Conservation (phyloP, 2,888 invertebrate species). For the Drosophila conformis region DNA sequence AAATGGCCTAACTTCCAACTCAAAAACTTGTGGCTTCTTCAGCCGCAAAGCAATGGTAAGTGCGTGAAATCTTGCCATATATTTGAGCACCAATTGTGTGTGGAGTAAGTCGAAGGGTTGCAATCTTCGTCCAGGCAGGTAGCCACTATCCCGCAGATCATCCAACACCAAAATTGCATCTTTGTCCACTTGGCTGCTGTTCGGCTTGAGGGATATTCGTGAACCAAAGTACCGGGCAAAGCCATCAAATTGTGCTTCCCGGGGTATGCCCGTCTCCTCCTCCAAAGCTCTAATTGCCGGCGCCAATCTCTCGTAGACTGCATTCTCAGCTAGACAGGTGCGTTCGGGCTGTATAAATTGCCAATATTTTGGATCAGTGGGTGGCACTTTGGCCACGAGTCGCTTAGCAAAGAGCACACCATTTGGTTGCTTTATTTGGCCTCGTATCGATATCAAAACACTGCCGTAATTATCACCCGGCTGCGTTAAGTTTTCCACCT, state of each 20-base stretch:
- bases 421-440: conserved; percentile 16
- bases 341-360: conserved; percentile 63
- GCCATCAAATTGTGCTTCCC: conserved; percentile 46
- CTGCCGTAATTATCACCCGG: conserved; percentile 70
- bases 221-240: conserved; percentile 62
- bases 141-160: conserved; percentile 42
- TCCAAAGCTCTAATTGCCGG: conserved; percentile 48
- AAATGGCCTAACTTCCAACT: conserved; percentile 43
- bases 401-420: conserved; percentile 20
- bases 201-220: conserved; percentile 41
- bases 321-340: conserved; percentile 62
- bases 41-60: conserved; percentile 51
- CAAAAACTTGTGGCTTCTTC: conserved; percentile 43
- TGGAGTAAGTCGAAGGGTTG: conserved; percentile 51
- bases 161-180: conserved; percentile 63
- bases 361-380: conserved; percentile 62
- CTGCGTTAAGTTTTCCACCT: conserved; percentile 45
- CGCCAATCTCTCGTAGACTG: conserved; percentile 56
- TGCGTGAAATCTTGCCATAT: conserved; percentile 65
- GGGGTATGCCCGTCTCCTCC: conserved; percentile 37
- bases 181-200: conserved; percentile 44
- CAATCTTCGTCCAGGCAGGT: conserved; percentile 44
- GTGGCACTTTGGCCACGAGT: conserved; percentile 63
- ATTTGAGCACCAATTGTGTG: conserved; percentile 42
- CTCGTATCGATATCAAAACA: conserved; percentile 53